phyloP scores from a whole-genome alignment of 2,797 vertebrate species.

The Helicolenus hilgendorfi region DNA sequence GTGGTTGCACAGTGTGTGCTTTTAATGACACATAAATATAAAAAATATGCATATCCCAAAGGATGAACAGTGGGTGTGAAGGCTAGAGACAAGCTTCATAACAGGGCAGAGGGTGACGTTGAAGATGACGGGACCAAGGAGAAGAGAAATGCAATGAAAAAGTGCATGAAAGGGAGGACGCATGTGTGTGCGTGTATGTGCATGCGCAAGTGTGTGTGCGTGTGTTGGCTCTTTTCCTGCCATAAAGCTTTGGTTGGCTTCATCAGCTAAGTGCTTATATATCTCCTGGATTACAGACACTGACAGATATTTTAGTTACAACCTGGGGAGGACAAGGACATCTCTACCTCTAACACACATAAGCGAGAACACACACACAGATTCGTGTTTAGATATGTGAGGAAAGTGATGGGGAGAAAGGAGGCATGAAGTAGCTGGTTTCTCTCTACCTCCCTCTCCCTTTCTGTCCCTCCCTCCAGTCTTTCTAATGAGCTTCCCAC shows the following conservation, averaged over 20 bases:
- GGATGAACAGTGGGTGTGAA: not conserved
- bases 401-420: not conserved
- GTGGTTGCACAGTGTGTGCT: not conserved
- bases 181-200: not conserved
- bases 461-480: not conserved
- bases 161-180: not conserved
- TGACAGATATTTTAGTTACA: constrained; percentile 57
- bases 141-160: not conserved
- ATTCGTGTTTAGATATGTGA: not conserved
- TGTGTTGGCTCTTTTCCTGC: not conserved
- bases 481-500: constrained; percentile 72
- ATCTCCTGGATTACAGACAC: constrained; percentile 63
- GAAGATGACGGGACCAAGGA: not conserved
- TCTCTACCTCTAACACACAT: constrained; percentile 20
- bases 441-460: not conserved
- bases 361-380: not conserved
- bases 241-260: constrained; percentile 49
- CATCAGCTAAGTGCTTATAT: constrained; percentile 85
- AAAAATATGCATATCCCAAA: not conserved
- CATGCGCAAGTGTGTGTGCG: not conserved
- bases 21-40: not conserved
- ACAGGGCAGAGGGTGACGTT: not conserved
- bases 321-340: constrained; percentile 69
- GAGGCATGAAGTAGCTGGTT: not conserved
- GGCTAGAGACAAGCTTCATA: not conserved